Conservation (phyloP, 2,888 invertebrate genomes). For the Sarcophaga carnaria region DNA sequence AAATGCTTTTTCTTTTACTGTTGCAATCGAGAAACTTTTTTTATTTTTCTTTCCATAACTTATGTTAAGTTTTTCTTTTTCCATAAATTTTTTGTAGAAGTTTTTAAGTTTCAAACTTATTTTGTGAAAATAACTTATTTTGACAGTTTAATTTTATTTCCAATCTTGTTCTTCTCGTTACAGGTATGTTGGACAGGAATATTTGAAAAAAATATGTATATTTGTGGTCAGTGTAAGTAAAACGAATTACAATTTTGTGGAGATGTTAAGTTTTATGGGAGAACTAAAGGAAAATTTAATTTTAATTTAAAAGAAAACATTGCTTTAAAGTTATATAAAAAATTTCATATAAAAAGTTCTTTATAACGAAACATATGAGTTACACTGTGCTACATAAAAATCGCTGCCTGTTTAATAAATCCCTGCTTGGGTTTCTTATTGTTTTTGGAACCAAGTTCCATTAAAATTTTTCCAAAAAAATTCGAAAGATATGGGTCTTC, state of each 20-base stretch:
- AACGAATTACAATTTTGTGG: background rate
- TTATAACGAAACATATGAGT: too few species aligned
- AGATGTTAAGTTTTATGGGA: background rate
- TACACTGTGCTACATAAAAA: too few species aligned
- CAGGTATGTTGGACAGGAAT: slow-evolving; percentile 59
- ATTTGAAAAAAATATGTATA: background rate
- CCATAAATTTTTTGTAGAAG: slow-evolving; percentile 17
- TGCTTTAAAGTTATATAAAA: too few species aligned
- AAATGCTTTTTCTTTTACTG: background rate
- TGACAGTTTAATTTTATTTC: slow-evolving; percentile 43
- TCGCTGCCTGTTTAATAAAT: too few species aligned
- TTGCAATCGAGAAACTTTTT: too few species aligned
- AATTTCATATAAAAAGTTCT: too few species aligned
- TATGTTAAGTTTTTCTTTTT: slow-evolving; percentile 26
- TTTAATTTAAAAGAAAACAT: background rate
- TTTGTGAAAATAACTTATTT: slow-evolving; percentile 41
- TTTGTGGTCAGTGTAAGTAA: slow-evolving; percentile 6
- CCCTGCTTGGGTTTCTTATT: too few species aligned
- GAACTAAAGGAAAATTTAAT: background rate
- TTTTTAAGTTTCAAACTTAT: slow-evolving; percentile 32
- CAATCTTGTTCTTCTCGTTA: slow-evolving; percentile 38
- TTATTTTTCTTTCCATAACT: background rate
- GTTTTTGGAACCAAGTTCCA: too few species aligned
- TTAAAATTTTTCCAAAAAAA: too few species aligned
- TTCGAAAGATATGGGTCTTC: too few species aligned